Evolutionary conservation across 2,797 vertebrate species (phyloP).

Genomic region (Ctenosaura bakeri): DNA sequence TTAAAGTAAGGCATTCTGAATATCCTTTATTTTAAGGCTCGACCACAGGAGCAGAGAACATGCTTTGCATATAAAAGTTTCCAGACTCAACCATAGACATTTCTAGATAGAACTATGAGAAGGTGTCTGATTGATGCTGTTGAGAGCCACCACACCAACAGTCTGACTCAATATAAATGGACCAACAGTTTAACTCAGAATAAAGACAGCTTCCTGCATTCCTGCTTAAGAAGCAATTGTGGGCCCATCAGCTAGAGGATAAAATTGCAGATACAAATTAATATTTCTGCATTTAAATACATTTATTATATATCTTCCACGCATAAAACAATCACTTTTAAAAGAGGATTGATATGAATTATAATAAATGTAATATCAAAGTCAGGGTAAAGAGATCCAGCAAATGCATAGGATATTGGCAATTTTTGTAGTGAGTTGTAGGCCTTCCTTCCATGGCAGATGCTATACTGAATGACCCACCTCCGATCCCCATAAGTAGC

Average conservation of each 20-base stretch:
- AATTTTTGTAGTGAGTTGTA: background rate
- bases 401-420: background rate
- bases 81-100: background rate
- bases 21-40: constrained; percentile 32
- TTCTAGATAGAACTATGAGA: background rate
- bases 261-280: background rate
- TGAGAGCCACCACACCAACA: background rate
- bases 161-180: background rate
- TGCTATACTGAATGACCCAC: background rate
- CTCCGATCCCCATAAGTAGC: background rate
- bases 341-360: constrained; percentile 17
- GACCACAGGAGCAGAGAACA: background rate
- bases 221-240: constrained; percentile 39
- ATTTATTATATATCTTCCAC: constrained; percentile 58
- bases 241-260: constrained; percentile 17
- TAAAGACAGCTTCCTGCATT: background rate
- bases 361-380: constrained; percentile 72
- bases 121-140: background rate
- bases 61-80: background rate
- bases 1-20: constrained; percentile 45
- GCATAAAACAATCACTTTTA: background rate
- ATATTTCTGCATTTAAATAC: background rate
- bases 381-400: background rate
- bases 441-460: too few relatives aligned
- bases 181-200: background rate